Evolutionary conservation across 1,140 invertebrate species (phyloP).

Genomic region (Ridgeia piscesae): DNA sequence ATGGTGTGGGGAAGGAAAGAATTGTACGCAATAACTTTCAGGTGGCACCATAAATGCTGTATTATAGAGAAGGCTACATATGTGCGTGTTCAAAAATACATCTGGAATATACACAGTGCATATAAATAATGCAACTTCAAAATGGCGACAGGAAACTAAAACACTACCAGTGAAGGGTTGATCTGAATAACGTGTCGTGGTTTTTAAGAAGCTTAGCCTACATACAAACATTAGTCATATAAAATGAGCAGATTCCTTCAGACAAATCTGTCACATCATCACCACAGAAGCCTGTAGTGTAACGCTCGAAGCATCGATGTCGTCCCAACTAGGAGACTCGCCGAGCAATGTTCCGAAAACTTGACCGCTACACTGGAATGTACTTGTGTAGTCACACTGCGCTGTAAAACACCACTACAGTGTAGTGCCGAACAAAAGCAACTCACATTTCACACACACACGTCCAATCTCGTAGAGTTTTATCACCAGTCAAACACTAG

Average conservation of each 20-base stretch:
- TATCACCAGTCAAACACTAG: neutral
- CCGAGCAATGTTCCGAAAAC: neutral
- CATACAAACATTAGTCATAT: neutral
- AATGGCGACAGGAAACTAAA: neutral
- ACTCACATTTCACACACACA: neutral
- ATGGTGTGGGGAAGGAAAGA: neutral
- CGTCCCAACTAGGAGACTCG: neutral
- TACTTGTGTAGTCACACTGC: neutral
- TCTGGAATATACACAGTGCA: neutral
- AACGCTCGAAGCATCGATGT: neutral
- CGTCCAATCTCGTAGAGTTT: neutral
- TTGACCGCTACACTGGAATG: neutral
- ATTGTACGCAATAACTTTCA: too few relatives aligned
- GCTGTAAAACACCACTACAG: neutral
- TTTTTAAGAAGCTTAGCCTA: neutral
- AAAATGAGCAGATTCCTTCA: neutral
- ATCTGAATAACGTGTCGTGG: neutral
- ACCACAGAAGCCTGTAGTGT: neutral
- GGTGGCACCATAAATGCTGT: neutral
- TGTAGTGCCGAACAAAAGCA: neutral
- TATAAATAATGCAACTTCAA: neutral
- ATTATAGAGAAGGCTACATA: neutral
- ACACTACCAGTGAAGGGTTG: neutral
- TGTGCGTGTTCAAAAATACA: neutral
- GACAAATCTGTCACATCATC: neutral